Evolutionary conservation across 2,113 vertebrate genomes (phyloP).

Genomic region (Ciconia maguari): DNA sequence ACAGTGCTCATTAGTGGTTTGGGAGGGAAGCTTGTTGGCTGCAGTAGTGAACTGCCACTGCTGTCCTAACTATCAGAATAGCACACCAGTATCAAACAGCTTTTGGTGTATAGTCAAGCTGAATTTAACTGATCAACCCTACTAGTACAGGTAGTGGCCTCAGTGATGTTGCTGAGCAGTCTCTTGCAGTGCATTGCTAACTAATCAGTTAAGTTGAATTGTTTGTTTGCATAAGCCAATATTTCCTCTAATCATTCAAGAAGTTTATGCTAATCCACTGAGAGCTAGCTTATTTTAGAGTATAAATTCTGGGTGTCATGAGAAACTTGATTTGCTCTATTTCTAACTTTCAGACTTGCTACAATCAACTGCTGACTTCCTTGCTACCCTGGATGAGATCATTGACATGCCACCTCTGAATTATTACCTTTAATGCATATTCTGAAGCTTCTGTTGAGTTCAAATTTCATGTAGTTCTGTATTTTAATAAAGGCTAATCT

Average conservation of each 20-base stretch:
- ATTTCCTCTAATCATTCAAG: not conserved
- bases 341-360: slow-evolving; percentile 56
- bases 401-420: slow-evolving; percentile 67
- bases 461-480: not conserved
- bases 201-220: not conserved
- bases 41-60: not conserved
- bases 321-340: not conserved
- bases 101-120: not conserved
- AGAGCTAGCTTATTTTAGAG: not conserved
- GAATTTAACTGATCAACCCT: not conserved
- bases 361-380: slow-evolving; percentile 62
- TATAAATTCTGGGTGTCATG: not conserved
- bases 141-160: not conserved
- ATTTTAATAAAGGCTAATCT: slow-evolving; percentile 64
- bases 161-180: not conserved
- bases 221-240: not conserved
- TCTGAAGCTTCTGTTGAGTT: not conserved
- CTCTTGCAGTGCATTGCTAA: not conserved
- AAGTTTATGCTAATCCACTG: not conserved
- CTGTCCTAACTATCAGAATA: not conserved
- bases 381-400: slow-evolving; percentile 70
- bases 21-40: not conserved
- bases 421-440: slow-evolving; percentile 23
- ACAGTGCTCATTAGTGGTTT: not conserved
- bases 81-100: not conserved